Conservation (phyloP, 2,113 vertebrate species). For the Ptyas mucosa region DNA sequence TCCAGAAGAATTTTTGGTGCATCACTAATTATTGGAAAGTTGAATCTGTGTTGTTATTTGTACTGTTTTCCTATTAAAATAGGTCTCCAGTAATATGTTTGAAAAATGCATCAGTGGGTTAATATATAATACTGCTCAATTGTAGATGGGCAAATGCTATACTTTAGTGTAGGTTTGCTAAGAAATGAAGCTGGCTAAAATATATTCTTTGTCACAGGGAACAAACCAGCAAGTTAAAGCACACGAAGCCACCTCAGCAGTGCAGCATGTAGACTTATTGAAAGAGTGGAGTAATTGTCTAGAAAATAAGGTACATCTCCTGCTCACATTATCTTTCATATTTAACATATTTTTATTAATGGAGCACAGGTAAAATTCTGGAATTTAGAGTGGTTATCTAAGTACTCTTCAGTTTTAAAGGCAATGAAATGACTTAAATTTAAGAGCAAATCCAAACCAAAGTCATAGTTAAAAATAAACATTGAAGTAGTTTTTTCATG, state of each 20-base stretch:
- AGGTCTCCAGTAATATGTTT: neutral
- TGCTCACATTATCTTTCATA: slow-evolving; percentile 47
- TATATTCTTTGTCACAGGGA: slow-evolving; percentile 76
- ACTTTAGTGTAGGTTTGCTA: slow-evolving; percentile 35
- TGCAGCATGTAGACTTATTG: slow-evolving; percentile 91
- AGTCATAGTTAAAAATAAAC: slow-evolving; percentile 30
- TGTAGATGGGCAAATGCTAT: slow-evolving; percentile 26
- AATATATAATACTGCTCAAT: slow-evolving; percentile 44
- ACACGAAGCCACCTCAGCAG: slow-evolving; percentile 86
- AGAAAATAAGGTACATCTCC: slow-evolving; percentile 85
- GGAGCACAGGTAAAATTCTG: slow-evolving; percentile 12
- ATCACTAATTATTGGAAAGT: slow-evolving; percentile 36
- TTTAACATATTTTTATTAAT: slow-evolving; percentile 42
- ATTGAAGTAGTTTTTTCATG: slow-evolving; percentile 18
- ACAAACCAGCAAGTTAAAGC: slow-evolving; percentile 92
- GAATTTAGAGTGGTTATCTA: slow-evolving; percentile 34
- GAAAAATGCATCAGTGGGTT: slow-evolving; percentile 17
- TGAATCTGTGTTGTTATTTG: slow-evolving; percentile 2
- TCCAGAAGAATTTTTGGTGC: slow-evolving; percentile 24
- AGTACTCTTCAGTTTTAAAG: slow-evolving; percentile 39
- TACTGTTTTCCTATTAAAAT: slow-evolving; percentile 41
- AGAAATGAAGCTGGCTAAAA: slow-evolving; percentile 46
- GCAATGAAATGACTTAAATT: slow-evolving; percentile 23
- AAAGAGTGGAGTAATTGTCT: slow-evolving; percentile 83
- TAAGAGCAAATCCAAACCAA: slow-evolving; percentile 27